Base-by-base conservation (phyloP, 2,113 vertebrate genomes). In the Campylorhamphus procurvoides region DNA sequence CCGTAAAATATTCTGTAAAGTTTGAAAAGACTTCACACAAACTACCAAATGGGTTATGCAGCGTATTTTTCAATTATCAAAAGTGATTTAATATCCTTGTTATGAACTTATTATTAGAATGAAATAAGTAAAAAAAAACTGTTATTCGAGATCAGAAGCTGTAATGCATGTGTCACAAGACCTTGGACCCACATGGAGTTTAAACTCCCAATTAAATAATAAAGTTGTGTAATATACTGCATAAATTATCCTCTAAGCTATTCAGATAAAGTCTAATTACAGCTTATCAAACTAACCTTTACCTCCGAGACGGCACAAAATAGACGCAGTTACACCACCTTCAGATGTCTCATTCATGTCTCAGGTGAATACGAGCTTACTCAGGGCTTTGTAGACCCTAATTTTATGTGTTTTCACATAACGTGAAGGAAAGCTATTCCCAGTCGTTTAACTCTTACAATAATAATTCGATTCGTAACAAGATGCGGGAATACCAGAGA, bases 231-330 rank as follows among this genome's bases (percentile, higher is more conserved):
- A 71, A 92, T n/a, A 71, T 9, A 35, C 39, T 10, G 5, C 25
- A 69, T 49, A 44, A 66, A 62, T 40, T 44, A 78, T 40, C n/a
- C 68, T 46, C 89, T 14, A 28, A 83, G 56, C 63, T 66, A 52
- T 60, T 42, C 31, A 58, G 81, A 74, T 66, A 81, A 78, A 94
- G 88, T n/a, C 46, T 80, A 83, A 90, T 53, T 82, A 75, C 82
- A 93, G 62, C 50, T 91, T 90, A 93, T 85, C 58, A 3, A 93
- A 60, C 39, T 44, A 94, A 86, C 86, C 89, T 94, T 95, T 84
- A 74, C 76, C 60, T 84, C 62, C 17, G 14, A 12, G 80, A 87
- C 11, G 19, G 12, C 22, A 64, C 14, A 56, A 68, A 77, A 44
- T 0, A 80, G 35, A 56, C 0, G 1, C 10, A 75, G 53, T 52